Base-by-base conservation (phyloP, 1,140 invertebrate genomes). In the Saccostrea cuccullata region DNA sequence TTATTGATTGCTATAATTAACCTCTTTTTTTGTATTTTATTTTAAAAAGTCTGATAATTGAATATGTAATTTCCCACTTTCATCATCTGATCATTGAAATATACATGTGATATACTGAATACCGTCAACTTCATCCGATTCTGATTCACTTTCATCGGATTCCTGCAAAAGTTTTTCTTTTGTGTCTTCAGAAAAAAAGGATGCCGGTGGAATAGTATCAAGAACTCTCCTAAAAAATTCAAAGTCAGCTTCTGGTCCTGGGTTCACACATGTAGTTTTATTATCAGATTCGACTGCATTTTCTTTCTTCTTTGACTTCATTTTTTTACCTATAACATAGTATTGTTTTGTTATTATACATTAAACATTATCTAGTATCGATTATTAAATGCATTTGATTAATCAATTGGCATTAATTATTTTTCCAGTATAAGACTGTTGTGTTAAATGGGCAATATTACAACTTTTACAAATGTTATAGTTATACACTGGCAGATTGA, bases 121-220 rank as follows among this genome's bases (percentile, higher is more conserved):
- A 77, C 70, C 70, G 30, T 77, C 70, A 40, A 30, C 15, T 77
- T 77, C 70, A 77, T 77, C 70, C 1, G 26, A 77, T 11, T 77
- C 70, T 15, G 70, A 77, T 77, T 26, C 30, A 77, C 70, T 77
- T 17, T 77, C 70, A 26, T 77, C 26, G 13, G 8, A 30, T 26
- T 77, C 70, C 30, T 77, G 70, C 13, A 77, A 26, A 13, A 77
- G 26, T 77, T 36, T 77, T 12, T 77, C 70, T 77, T 77, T 77
- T 77, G 70, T 13, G 26, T 77, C 70, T 4, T 77, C 70, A 30
- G 70, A 77, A 30, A 77, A 77, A 77, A 77, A 77, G 23, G 70
- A 77, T 77, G 70, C 70, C 36, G 70, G 70, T 77, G 70, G 70
- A 77, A 77, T 77, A 8, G 70, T 77, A 30, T 77, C 70, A 77